Conservation (phyloP, 2,113 vertebrate genomes). For the Aphyosemion australe region DNA sequence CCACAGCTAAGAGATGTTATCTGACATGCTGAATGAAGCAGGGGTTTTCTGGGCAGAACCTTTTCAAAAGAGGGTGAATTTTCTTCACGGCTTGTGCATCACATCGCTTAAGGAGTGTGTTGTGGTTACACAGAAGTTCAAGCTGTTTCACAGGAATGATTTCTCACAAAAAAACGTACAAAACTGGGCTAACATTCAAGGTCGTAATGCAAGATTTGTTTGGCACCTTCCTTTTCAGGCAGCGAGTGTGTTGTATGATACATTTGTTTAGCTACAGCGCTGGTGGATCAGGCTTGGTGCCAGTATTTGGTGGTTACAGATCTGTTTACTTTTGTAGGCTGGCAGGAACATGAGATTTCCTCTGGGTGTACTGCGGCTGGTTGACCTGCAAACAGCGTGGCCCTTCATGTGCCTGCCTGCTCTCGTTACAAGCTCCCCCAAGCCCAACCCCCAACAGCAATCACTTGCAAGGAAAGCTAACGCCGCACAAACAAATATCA, state of each 20-base stretch:
- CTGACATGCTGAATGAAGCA: constrained; percentile 52
- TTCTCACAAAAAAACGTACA: constrained; percentile 4
- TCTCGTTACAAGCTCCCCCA: constrained; percentile 26
- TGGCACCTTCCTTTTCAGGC: not conserved
- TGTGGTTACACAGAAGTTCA: constrained; percentile 30
- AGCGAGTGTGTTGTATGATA: constrained; percentile 44
- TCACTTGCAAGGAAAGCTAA: constrained; percentile 19
- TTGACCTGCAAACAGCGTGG: constrained; percentile 55
- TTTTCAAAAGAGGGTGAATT: constrained; percentile 14
- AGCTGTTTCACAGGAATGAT: not conserved
- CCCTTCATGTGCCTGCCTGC: constrained; percentile 39
- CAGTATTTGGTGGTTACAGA: constrained; percentile 62
- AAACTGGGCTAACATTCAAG: not conserved
- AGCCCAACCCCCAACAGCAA: not conserved
- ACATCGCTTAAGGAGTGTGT: not conserved
- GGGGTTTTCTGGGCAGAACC: constrained; percentile 30
- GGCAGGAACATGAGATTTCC: constrained; percentile 79
- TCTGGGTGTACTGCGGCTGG: constrained; percentile 62
- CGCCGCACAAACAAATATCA: constrained; percentile 31
- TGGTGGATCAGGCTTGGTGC: constrained; percentile 58
- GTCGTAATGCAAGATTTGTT: not conserved
- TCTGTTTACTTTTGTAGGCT: constrained; percentile 74
- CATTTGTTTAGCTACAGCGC: constrained; percentile 41
- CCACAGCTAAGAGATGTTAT: constrained; percentile 48
- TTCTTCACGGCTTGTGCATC: constrained; percentile 32